Evolutionary conservation across 2,797 vertebrate species (phyloP).

Genomic region (Halcyon leucocephala): DNA sequence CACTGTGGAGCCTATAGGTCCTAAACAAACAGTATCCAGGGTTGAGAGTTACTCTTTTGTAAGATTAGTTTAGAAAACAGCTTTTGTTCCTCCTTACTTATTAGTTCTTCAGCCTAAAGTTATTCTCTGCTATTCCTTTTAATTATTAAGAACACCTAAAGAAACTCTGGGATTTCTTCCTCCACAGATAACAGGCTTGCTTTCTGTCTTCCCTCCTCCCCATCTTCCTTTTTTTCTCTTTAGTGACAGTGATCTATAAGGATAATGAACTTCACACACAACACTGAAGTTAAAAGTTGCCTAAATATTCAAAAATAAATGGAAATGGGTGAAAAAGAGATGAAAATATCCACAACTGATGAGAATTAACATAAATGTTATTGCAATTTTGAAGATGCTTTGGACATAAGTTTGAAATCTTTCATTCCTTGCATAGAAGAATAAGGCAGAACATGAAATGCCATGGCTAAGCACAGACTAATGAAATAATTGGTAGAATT

Average conservation of each 20-base stretch:
- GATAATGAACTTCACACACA: neutral
- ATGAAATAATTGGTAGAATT: neutral
- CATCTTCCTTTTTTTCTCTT: neutral
- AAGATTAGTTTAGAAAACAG: neutral
- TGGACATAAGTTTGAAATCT: neutral
- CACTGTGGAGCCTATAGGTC: too few species aligned
- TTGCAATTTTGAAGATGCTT: neutral
- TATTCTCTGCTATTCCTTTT: neutral
- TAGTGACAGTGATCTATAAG: neutral
- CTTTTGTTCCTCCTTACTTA: neutral
- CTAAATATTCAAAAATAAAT: neutral
- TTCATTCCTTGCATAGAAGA: neutral
- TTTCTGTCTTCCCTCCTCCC: neutral
- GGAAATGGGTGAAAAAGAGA: neutral
- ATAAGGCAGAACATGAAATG: neutral
- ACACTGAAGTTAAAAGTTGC: neutral
- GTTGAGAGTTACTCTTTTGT: rapidly evolving
- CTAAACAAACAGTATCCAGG: neutral
- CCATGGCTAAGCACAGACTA: neutral
- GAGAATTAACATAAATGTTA: neutral
- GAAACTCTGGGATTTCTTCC: neutral
- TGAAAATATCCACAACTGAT: neutral
- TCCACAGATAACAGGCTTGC: neutral
- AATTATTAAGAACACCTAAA: neutral
- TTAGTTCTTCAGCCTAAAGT: neutral